Base-by-base conservation (phyloP, 2,113 vertebrate species). In the Fukomys damarensis region DNA sequence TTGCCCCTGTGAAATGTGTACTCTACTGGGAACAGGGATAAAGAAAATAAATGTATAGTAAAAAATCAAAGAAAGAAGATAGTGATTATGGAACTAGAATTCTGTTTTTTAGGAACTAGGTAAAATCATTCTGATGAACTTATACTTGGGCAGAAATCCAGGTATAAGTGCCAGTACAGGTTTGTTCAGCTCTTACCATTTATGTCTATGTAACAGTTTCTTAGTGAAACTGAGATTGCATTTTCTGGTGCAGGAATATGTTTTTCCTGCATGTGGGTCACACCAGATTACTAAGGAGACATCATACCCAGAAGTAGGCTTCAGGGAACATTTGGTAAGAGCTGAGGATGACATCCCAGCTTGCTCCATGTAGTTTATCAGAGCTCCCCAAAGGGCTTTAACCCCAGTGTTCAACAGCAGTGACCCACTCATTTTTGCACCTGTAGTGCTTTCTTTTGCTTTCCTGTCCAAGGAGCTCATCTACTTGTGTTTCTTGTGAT, bases 81-180 rank as follows among this genome's bases (percentile, higher is more conserved):
- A 87, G n/a, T 54, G 35, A 52, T n/a, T 61, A 19, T 24, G 10
- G 22, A 66, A 35, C 9, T 86, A 38, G 72, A 2, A 85, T 72
- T 61, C 19, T 43, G 7, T 70, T 28, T 84, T 38, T 22, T 26
- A 7, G 19, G 17, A 14, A 24, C 56, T 13, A 85, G 35, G 59
- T 6, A 58, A 26, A 66, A 35, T 14, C 11, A 28, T 20, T 65
- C 30, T 11, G 72, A 28, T 61, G 20, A 80, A 10, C 28, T 54
- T 20, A 61, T 80, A 68, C 11, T 76, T 59, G 77, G 41, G 35
- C 35, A 49, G 56, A 56, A 2, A 54, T 3, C 35, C 14, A 35
- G 8, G 11, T 66, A 7, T 58, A 35, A 2, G 2, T 76, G 30
- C 4, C 2, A 4, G 0, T 0, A n/a, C 22, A 6, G 28, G 41